Evolutionary conservation across 1,140 invertebrate genomes (phyloP), one percentile per base, ranked within the genome.

Genomic region (Triops longicaudatus): DNA sequence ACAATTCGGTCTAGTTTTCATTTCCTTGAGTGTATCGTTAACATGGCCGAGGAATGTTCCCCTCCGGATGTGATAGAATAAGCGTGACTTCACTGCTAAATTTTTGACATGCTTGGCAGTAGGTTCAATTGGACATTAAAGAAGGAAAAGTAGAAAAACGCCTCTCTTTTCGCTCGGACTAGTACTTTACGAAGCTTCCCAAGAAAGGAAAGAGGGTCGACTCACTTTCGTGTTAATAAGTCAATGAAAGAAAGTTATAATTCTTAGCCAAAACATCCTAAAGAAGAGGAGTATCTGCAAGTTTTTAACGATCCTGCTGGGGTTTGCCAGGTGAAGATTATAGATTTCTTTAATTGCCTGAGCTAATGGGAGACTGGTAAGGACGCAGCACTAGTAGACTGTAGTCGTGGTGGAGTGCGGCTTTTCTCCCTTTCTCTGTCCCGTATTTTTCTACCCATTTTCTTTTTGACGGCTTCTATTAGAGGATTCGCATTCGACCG

Each of bases 391-490:
- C 50, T 63, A 63, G n/a, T 22, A 63, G 2, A 63, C 14, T 14
- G n/a, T 1, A 44, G 9, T 63, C 2, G 9, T 22, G 14, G 44
- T 63, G 7, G 2, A 63, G 44, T 14, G 9, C 12, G 44, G 50
- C 50, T 17, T 63, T 63, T 63, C 50, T 63, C 50, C 50, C 50
- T 63, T 63, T 63, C 50, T 63, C 50, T 63, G 50, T 63, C 50
- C 50, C 50, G 50, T 63, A 63, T 63, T 63, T 63, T 63, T 9
- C n/a, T 17, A 17, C 6, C 50, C 50, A 63, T 22, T 63, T 17
- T 9, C 14, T 63, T 63, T 17, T 63, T 63, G 50, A 63, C 50
- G 14, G 50, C 2, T 63, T 63, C 50, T 14, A 63, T 63, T 63
- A 63, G 50, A 17, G 22, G 50, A 63, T 63, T 63, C 50, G 50